Percentiles rank a stretch among this genome's conserved stretches.
Evolutionary conservation across 2,888 invertebrate species (phyloP).

Genomic region (Meta bourneti): DNA sequence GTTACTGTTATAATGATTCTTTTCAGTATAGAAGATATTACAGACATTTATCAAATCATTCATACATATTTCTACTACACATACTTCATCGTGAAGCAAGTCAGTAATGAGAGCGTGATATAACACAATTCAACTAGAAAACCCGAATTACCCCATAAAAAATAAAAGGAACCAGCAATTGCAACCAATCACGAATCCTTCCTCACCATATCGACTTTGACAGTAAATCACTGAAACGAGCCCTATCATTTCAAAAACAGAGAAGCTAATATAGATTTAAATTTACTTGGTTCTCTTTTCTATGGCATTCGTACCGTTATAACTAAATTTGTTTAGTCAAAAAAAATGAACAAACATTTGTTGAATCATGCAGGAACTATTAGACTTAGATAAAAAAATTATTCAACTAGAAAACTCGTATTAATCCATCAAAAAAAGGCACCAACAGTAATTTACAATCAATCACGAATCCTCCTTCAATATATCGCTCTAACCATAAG

Average conservation of each 20-base stretch:
- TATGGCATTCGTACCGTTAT: no score
- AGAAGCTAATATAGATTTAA: no score
- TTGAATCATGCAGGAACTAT: background rate
- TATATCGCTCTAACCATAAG: no score
- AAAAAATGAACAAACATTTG: background rate
- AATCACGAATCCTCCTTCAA: no score
- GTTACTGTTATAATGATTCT: no score
- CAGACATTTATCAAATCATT: background rate
- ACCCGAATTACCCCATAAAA: background rate
- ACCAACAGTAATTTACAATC: no score
- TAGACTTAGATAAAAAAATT: background rate
- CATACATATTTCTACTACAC: background rate
- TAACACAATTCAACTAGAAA: background rate
- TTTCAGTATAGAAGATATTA: no score
- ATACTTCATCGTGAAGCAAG: background rate
- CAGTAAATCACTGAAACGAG: background rate
- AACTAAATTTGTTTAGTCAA: no score
- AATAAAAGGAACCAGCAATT: constrained; percentile 1
- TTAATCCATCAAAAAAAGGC: no score
- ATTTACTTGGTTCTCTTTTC: no score
- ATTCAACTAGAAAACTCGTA: no score
- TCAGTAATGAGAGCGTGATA: background rate
- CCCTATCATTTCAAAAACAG: constrained; percentile 15
- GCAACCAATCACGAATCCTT: constrained; percentile 32
- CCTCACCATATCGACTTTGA: background rate